Evolutionary conservation across 2,888 invertebrate species (phyloP).

Genomic region (Nycteola revayana): DNA sequence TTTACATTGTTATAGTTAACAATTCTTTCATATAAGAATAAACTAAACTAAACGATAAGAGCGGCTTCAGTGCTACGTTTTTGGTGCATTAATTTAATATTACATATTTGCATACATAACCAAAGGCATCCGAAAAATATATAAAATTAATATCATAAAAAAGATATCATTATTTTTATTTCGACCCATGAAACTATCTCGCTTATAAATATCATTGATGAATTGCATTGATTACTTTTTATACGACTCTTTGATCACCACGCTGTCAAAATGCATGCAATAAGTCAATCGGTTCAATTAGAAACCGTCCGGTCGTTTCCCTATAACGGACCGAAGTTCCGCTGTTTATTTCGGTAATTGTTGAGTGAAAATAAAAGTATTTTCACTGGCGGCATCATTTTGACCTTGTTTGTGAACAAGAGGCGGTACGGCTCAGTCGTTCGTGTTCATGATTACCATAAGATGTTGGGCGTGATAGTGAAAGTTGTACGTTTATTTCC

Average conservation of each 20-base stretch:
- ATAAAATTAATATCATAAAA: too few species aligned
- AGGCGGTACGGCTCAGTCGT: constrained; percentile 14
- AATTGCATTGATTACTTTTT: constrained; percentile 11
- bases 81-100: too few species aligned
- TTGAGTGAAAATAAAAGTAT: background rate
- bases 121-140: too few species aligned
- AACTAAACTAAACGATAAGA: too few species aligned
- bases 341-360: background rate
- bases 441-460: constrained; percentile 17
- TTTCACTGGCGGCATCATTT: constrained; percentile 19
- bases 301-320: too few species aligned
- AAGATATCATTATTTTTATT: too few species aligned
- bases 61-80: too few species aligned
- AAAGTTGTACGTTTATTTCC: constrained; percentile 73
- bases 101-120: too few species aligned
- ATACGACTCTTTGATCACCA: constrained; percentile 24
- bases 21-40: too few species aligned
- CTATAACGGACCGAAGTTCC: too few species aligned
- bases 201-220: constrained; percentile 6
- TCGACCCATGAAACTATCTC: too few species aligned
- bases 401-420: constrained; percentile 19
- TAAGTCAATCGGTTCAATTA: constrained; percentile 7
- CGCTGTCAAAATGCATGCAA: constrained; percentile 22
- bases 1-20: too few species aligned
- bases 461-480: constrained; percentile 50